phyloP scores from a whole-genome alignment of 2,888 invertebrate genomes.

The Tenthredo distinguenda region DNA sequence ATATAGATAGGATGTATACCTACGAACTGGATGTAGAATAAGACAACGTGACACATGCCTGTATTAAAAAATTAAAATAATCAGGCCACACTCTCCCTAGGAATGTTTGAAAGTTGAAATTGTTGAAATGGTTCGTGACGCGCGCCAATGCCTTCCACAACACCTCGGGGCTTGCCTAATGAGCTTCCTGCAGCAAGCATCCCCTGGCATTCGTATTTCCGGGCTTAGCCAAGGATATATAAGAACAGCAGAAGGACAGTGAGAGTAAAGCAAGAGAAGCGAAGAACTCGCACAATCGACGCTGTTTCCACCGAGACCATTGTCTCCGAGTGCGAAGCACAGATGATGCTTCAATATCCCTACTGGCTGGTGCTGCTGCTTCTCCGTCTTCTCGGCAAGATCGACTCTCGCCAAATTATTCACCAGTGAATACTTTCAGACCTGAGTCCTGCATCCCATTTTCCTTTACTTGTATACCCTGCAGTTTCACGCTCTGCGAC shows the following conservation, averaged over 20 bases:
- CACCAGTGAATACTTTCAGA: neutral
- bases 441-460: neutral
- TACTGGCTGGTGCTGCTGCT: neutral
- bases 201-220: slow-evolving; percentile 50
- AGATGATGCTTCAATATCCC: slow-evolving; percentile 47
- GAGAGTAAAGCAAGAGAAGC: slow-evolving; percentile 22
- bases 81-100: neutral
- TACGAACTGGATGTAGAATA: neutral
- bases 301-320: slow-evolving; percentile 58
- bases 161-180: slow-evolving; percentile 76
- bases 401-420: slow-evolving; percentile 22
- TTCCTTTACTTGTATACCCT: neutral
- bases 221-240: slow-evolving; percentile 19
- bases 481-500: neutral
- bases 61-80: slow-evolving; percentile 27
- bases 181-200: slow-evolving; percentile 74
- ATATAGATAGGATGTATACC: neutral
- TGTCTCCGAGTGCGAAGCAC: slow-evolving; percentile 56
- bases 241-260: slow-evolving; percentile 41
- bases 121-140: slow-evolving; percentile 28
- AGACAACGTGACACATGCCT: neutral
- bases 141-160: slow-evolving; percentile 59
- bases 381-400: neutral
- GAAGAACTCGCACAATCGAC: slow-evolving; percentile 60
- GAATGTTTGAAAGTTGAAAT: slow-evolving; percentile 17